phyloP scores from a whole-genome alignment of 2,797 vertebrate genomes.

The Dryobates pubescens region DNA sequence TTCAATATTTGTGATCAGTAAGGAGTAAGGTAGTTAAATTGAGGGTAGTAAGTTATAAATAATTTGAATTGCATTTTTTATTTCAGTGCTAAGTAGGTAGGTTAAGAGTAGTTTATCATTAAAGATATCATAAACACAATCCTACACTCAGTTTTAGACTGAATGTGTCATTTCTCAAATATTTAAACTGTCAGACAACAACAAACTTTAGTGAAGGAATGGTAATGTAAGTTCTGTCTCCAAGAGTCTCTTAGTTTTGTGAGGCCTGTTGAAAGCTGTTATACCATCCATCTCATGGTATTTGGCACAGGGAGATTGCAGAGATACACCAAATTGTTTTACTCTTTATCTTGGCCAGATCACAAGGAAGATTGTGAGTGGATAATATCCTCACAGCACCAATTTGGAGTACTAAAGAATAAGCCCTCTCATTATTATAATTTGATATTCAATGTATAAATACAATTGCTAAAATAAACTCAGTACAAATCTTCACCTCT shows the following conservation, averaged over 20 bases:
- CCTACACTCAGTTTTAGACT: neutral
- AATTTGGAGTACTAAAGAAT: neutral
- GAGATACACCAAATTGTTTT: neutral
- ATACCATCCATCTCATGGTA: neutral
- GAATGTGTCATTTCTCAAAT: neutral
- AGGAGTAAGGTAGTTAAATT: neutral
- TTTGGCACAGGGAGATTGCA: neutral
- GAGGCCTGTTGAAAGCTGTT: neutral
- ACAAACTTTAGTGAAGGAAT: neutral
- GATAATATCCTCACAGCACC: neutral
- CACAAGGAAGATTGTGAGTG: neutral
- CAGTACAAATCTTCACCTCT: neutral
- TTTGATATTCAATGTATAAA: neutral
- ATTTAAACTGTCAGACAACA: neutral
- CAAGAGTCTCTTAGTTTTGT: neutral
- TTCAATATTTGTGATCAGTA: neutral
- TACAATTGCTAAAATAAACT: neutral
- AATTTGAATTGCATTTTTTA: neutral
- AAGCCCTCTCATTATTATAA: neutral
- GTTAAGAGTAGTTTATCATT: neutral
- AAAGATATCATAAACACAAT: neutral
- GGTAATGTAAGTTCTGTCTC: neutral
- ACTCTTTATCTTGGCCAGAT: neutral
- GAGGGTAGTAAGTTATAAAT: neutral
- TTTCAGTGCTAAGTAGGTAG: neutral